A percentile compares a stretch with the other conserved stretches of the same genome.
phyloP scores from a whole-genome alignment of 2,888 invertebrate species.

The Panzeria rudis region DNA sequence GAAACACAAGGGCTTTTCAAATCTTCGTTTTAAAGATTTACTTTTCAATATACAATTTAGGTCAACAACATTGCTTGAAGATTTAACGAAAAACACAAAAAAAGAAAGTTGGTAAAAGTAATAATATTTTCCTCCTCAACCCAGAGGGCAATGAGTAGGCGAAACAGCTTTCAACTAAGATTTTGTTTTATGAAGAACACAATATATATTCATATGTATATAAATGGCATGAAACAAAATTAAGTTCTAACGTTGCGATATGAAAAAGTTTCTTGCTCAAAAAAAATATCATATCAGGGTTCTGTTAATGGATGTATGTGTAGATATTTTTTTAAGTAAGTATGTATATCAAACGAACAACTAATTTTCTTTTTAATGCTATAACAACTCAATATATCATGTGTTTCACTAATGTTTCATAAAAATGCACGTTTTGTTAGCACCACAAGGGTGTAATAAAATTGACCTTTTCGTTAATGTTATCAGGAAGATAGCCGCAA shows the following conservation, averaged over 20 bases:
- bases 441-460: slow-evolving; percentile 40
- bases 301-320: not conserved
- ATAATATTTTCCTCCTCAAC: not conserved
- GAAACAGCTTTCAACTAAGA: not conserved
- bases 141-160: not conserved
- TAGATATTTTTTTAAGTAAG: too few species aligned
- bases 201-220: not conserved
- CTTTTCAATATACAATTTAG: slow-evolving; percentile 18
- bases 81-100: not conserved
- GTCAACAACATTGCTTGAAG: slow-evolving; percentile 15
- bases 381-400: not conserved
- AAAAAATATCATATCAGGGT: slow-evolving; percentile 17
- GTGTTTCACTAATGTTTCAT: slow-evolving; percentile 13
- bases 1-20: slow-evolving; percentile 2
- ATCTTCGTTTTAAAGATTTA: slow-evolving; percentile 14
- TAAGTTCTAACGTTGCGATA: slow-evolving; percentile 30
- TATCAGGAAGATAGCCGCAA: not conserved
- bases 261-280: slow-evolving; percentile 1
- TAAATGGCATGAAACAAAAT: slow-evolving; percentile 18
- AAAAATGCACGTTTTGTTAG: slow-evolving; percentile 17
- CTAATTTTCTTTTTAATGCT: slow-evolving; percentile 15
- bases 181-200: not conserved
- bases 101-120: not conserved
- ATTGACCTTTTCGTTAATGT: slow-evolving; percentile 24
- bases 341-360: not conserved